Evolutionary conservation across 2,888 invertebrate species (phyloP).

Genomic region (Dicycla oo): DNA sequence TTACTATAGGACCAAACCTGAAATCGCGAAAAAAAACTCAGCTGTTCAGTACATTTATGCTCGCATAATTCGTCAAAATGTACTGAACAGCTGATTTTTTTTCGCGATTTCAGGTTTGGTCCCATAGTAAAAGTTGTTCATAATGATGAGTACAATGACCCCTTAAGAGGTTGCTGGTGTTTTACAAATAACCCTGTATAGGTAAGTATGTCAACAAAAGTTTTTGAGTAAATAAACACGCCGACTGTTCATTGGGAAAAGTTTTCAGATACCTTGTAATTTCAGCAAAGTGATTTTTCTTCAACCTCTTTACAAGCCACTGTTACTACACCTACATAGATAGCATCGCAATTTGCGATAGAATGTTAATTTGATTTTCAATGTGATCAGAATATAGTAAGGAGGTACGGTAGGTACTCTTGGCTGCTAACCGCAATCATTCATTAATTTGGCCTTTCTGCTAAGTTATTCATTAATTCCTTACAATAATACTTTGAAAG

Average conservation of each 20-base stretch:
- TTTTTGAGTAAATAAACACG: not conserved
- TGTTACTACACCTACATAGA: not conserved
- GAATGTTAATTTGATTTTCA: not conserved
- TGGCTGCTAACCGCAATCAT: not conserved
- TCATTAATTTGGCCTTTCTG: not conserved
- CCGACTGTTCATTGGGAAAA: not conserved
- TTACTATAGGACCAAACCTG: too few species aligned
- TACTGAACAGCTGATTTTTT: too few species aligned
- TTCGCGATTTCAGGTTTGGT: too few species aligned
- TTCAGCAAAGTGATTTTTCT: not conserved
- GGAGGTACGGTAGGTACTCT: too few species aligned
- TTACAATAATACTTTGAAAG: not conserved
- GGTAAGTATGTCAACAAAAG: not conserved
- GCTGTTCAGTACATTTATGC: too few species aligned
- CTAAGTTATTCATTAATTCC: not conserved
- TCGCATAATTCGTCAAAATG: too few species aligned
- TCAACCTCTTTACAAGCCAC: not conserved
- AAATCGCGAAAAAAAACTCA: too few species aligned
- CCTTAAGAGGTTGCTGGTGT: too few species aligned
- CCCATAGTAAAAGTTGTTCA: too few species aligned
- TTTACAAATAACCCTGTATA: too few species aligned
- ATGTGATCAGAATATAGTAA: not conserved
- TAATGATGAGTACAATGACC: too few species aligned
- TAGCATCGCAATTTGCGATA: not conserved
- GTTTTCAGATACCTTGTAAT: not conserved